phyloP scores from a whole-genome alignment of 2,797 vertebrate species.

The Gallinago solitaria region DNA sequence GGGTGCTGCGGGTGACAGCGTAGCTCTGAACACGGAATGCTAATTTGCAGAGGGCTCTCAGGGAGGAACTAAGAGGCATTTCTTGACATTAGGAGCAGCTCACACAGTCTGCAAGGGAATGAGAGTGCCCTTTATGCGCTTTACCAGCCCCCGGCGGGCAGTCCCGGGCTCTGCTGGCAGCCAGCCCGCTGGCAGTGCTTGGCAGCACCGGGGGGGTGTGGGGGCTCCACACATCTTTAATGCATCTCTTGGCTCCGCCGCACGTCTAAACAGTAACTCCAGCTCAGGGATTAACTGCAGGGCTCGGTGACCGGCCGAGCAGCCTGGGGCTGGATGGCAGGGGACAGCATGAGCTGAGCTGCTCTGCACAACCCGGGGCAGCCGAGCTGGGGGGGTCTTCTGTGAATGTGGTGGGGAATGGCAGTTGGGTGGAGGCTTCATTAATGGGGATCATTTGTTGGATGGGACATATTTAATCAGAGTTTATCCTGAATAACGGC shows the following conservation, averaged over 20 bases:
- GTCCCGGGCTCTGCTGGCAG: slow-evolving; percentile 47
- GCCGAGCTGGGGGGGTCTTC: rapidly evolving
- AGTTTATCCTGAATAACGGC: neutral
- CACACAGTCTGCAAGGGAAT: slow-evolving; percentile 60
- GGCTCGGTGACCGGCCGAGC: neutral
- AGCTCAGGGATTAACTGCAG: neutral
- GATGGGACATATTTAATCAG: neutral
- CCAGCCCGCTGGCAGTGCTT: neutral
- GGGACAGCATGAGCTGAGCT: neutral
- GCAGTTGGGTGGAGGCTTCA: neutral
- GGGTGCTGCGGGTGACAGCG: neutral
- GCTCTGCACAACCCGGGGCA: neutral
- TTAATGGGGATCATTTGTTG: neutral
- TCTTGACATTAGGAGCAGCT: slow-evolving; percentile 44
- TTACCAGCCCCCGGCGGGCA: neutral
- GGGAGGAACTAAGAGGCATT: slow-evolving; percentile 23
- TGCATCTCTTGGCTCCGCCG: slow-evolving; percentile 10
- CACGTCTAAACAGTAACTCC: neutral
- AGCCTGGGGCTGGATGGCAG: neutral
- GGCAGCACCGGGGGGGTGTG: neutral
- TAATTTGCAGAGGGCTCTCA: neutral
- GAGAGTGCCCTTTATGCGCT: slow-evolving; percentile 18
- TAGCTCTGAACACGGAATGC: neutral
- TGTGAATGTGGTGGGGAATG: rapidly evolving
- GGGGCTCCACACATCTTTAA: neutral